Evolutionary conservation across 2,888 invertebrate genomes (phyloP), one percentile per base, ranked within the genome.

Genomic region (Mythimna impura): DNA sequence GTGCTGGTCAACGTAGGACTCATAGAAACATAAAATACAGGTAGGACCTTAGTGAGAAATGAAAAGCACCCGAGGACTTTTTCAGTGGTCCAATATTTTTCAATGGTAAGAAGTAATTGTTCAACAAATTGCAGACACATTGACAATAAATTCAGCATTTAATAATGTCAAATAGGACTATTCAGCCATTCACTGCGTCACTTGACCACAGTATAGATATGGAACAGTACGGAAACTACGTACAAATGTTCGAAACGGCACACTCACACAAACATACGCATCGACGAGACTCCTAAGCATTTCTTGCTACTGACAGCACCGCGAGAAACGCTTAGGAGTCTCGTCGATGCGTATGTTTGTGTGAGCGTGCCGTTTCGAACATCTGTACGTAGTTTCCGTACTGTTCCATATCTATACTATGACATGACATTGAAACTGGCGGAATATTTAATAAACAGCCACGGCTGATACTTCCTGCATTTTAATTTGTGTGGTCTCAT

Each of bases 391-490:
- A n/a, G n/a, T n/a, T n/a, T n/a, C n/a, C n/a, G n/a, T n/a, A n/a
- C n/a, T n/a, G n/a, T n/a, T n/a, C n/a, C n/a, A n/a, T n/a, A n/a
- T n/a, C n/a, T n/a, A n/a, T n/a, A n/a, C n/a, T n/a, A n/a, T n/a
- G n/a, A n/a, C n/a, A n/a, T n/a, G n/a, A 63, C 85, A 73, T 84
- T 84, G 85, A 82, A 69, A 30, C 72, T 83, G 25, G 74, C 54
- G 68, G 57, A 55, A 71, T 66, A 65, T 66, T 10, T 55, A 73
- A 65, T 61, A 34, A 63, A 66, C 50, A 68, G 14, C 30, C 9
- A 58, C 68, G 34, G 22, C 25, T 17, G 40, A 73, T 71, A 85
- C 81, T 84, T 84, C 83, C 84, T 86, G 81, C 60, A 76, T 83
- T 17, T 73, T 72, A 61, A 78, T 63, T 68, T 54, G 50, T 71